Evolutionary conservation across 2,797 vertebrate species (phyloP), one percentile per base, ranked within the genome.

Genomic region (Myiotriccus ornatus): DNA sequence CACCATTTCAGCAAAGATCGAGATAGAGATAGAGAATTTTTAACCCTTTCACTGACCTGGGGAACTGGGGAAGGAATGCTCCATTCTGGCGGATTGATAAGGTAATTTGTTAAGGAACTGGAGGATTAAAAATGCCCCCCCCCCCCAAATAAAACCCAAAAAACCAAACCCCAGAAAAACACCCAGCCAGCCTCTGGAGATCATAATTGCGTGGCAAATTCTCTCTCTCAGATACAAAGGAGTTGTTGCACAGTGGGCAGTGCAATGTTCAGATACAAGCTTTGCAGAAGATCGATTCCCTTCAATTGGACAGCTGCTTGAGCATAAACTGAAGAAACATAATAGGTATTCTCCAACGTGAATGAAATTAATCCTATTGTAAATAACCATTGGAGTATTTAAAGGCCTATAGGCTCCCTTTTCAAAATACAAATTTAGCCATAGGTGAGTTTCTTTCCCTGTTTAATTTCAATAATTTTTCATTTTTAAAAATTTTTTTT

Each of bases 1-100:
- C 97, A 96, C 95, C 96, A 94, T 97, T 98, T 98, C 98, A 96
- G 93, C 93, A 97, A 85, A 96, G 95, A 94, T 89, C 88, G 46
- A 84, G 91, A 89, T 77, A 89, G 77, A 95, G 94, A 97, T 93
- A 81, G 96, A 95, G 94, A 87, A 95, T 74, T 91, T 95, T 97
- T 98, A 97, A 98, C 97, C 96, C 96, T 94, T 97, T 91, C 82
- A 5, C 25, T 76, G 77, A 84, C 73, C 80, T 20, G 21, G 8
- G 27, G 63, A 34, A 9, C 64, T 1, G 2, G 43, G 39, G 30
- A 69, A 68, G 46, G 64, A 67, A 21, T 24, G 50, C 44, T 71
- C 0, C 0, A 12, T 59, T n/a, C 6, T 12, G 77, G 78, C 3
- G 21, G 41, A 56, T 57, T 75, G 73, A 91, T 87, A 64, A 87